Conservation (phyloP, 2,113 vertebrate species). For the Choloepus hoffmanni region DNA sequence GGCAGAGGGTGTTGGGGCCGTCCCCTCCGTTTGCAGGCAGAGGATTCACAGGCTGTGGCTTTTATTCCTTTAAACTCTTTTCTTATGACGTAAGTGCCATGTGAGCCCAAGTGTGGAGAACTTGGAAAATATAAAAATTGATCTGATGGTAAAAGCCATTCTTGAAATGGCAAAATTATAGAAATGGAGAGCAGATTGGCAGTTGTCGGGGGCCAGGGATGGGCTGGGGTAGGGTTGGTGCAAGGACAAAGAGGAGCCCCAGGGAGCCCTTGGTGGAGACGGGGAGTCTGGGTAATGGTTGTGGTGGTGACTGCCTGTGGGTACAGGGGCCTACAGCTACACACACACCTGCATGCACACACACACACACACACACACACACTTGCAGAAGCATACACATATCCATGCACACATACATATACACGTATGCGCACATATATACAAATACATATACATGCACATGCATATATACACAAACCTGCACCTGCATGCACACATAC, state of each 20-base stretch:
- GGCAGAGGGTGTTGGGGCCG: accelerated
- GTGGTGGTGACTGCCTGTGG: accelerated
- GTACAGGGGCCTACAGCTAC: accelerated
- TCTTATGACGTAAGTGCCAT: not conserved
- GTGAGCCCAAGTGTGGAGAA: not conserved
- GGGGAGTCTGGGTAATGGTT: accelerated
- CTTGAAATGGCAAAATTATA: not conserved
- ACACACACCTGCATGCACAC: not conserved
- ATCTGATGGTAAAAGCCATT: not conserved
- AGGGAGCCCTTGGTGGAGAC: accelerated
- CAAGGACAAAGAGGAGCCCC: too few relatives aligned
- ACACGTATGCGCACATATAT: too few relatives aligned
- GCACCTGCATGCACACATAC: accelerated
- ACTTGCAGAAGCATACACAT: too few relatives aligned
- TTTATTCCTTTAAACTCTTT: not conserved
- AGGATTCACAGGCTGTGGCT: not conserved
- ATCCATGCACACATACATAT: too few relatives aligned
- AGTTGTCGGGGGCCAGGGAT: accelerated
- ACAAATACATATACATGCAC: accelerated
- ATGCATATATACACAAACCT: too few relatives aligned
- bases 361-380: too few relatives aligned
- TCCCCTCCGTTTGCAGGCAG: not conserved
- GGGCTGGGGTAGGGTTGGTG: not conserved
- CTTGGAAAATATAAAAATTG: not conserved
- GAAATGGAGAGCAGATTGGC: not conserved